These are phyloP conservation scores for Macaca nemestrina DNA, from an alignment of 2,113 vertebrate species.

Conservation along the genomic window DNA sequence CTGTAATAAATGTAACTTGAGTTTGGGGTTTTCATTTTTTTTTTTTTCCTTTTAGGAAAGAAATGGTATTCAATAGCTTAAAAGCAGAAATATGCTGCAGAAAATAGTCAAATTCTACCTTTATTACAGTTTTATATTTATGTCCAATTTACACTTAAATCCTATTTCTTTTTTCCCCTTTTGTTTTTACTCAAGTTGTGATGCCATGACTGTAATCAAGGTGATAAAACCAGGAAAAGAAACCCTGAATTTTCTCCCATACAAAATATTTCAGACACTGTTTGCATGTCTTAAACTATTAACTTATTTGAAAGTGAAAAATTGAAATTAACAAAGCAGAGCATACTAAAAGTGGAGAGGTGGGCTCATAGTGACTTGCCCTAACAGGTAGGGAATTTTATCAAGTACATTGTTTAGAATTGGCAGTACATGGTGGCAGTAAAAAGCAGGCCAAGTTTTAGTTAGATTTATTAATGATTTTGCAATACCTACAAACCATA, in stretches of 20 bases:
- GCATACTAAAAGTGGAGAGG: not conserved
- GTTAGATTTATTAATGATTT: not conserved
- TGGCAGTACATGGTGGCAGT: not conserved
- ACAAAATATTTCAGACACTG: not conserved
- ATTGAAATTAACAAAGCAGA: not conserved
- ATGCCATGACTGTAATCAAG: not conserved
- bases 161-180: not conserved
- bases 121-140: not conserved
- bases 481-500: not conserved
- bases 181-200: conserved; percentile 2
- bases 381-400: not conserved
- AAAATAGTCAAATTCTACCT: not conserved
- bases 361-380: not conserved
- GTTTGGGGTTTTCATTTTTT: not conserved
- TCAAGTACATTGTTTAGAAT: not conserved
- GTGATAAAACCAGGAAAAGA: not conserved
- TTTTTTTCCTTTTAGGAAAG: not conserved
- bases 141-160: not conserved
- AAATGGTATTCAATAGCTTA: not conserved
- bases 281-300: not conserved
- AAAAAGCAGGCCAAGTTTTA: not conserved
- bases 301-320: not conserved
- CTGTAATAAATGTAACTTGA: not conserved
- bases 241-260: not conserved
- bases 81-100: not conserved